Percentiles rank a stretch among this genome's conserved stretches.
Conservation (phyloP, 1,140 invertebrate genomes). For the Plectrocnemia conspersa region DNA sequence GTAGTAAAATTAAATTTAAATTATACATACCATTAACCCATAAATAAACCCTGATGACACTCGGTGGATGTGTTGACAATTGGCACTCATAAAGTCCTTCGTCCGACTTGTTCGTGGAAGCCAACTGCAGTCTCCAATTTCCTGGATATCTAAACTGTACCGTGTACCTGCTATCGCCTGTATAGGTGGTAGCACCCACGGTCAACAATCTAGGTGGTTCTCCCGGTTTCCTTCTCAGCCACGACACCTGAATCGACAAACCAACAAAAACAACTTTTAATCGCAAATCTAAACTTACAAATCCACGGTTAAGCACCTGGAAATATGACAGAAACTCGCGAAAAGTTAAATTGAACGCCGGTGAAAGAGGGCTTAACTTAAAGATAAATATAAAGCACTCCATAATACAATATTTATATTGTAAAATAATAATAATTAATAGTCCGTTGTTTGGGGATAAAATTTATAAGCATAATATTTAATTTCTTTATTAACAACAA, state of each 20-base stretch:
- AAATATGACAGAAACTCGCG: too few relatives aligned
- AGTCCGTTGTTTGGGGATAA: too few relatives aligned
- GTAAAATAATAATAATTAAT: too few relatives aligned
- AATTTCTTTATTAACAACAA: too few relatives aligned
- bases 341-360: too few relatives aligned
- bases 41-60: conserved; percentile 66
- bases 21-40: conserved; percentile 63
- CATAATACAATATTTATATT: too few relatives aligned
- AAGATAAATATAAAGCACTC: too few relatives aligned
- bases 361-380: too few relatives aligned
- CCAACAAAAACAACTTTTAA: not conserved
- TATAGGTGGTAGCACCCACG: conserved; percentile 65
- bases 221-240: conserved; percentile 61
- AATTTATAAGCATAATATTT: too few relatives aligned
- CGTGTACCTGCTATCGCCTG: conserved; percentile 67
- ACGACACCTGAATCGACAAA: conserved; percentile 57
- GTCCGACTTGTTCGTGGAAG: conserved; percentile 63
- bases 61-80: conserved; percentile 71
- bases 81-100: conserved; percentile 73
- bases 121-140: conserved; percentile 69
- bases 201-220: conserved; percentile 64
- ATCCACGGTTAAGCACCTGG: not conserved
- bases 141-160: conserved; percentile 72
- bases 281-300: not conserved
- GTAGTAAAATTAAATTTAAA: too few relatives aligned